Percentiles rank a stretch among this genome's conserved stretches.
phyloP scores from a whole-genome alignment of 2,113 vertebrate genomes.

The Caloenas nicobarica region DNA sequence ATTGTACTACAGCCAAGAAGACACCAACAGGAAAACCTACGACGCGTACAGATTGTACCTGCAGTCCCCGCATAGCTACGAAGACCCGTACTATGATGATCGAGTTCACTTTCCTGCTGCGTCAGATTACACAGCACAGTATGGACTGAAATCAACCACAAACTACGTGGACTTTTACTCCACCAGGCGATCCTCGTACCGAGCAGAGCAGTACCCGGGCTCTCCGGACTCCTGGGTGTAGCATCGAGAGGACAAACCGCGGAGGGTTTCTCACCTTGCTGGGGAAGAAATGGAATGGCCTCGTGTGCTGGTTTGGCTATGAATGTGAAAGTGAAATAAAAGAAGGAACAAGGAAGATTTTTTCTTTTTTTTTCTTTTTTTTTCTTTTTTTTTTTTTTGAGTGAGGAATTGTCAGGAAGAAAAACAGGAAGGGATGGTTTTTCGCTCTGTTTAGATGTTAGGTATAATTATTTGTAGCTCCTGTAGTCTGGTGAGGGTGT shows the following conservation, averaged over 20 bases:
- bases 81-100: conserved; percentile 91
- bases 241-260: conserved; percentile 49
- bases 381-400: conserved; percentile 45
- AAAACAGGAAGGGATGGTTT: conserved; percentile 59
- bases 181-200: conserved; percentile 90
- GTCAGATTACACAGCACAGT: conserved; percentile 85
- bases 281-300: conserved; percentile 68
- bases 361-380: neutral
- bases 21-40: conserved; percentile 87
- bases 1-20: conserved; percentile 88
- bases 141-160: conserved; percentile 91
- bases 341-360: conserved; percentile 80
- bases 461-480: conserved; percentile 84
- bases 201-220: conserved; percentile 94
- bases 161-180: conserved; percentile 99
- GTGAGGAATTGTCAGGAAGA: conserved; percentile 72
- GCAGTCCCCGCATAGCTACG: conserved; percentile 92
- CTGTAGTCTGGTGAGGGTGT: conserved; percentile 87
- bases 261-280: conserved; percentile 59
- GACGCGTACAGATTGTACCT: conserved; percentile 92
- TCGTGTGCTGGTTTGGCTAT: conserved; percentile 63
- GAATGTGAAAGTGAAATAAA: conserved; percentile 84
- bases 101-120: conserved; percentile 87
- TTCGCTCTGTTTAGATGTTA: conserved; percentile 84
- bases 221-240: conserved; percentile 99